Evolutionary conservation across 2,113 vertebrate species (phyloP).

Genomic region (Cyanoliseus patagonus): DNA sequence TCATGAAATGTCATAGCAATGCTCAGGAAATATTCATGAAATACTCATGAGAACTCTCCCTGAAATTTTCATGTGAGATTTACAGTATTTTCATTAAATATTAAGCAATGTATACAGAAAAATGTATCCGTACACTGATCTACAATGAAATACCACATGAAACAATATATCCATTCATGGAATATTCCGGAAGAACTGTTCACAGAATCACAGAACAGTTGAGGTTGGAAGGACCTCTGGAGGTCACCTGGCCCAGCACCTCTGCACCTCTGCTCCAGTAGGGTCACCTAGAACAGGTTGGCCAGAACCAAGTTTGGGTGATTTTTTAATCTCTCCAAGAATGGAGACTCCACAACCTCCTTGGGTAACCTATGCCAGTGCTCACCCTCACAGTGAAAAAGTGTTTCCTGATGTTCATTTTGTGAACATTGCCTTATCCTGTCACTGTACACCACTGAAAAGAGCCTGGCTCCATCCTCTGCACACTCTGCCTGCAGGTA

Average conservation of each 20-base stretch:
- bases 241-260: not conserved
- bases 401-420: not conserved
- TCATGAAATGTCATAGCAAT: conserved; percentile 6
- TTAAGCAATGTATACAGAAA: not conserved
- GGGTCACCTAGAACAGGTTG: not conserved
- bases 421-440: not conserved
- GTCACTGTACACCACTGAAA: not conserved
- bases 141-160: not conserved
- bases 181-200: not conserved
- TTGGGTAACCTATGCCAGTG: not conserved
- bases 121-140: not conserved
- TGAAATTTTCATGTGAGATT: conserved; percentile 6
- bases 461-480: not conserved
- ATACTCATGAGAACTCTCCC: not conserved
- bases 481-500: not conserved
- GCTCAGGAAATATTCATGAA: not conserved
- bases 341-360: not conserved
- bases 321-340: not conserved
- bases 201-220: not conserved
- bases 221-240: not conserved
- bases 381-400: not conserved
- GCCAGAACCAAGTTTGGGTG: not conserved
- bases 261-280: not conserved
- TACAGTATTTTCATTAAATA: not conserved
- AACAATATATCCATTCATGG: not conserved